These are phyloP conservation scores for Poecilus cupreus DNA, from an alignment of 2,888 invertebrate genomes.

Conservation along the genomic window DNA sequence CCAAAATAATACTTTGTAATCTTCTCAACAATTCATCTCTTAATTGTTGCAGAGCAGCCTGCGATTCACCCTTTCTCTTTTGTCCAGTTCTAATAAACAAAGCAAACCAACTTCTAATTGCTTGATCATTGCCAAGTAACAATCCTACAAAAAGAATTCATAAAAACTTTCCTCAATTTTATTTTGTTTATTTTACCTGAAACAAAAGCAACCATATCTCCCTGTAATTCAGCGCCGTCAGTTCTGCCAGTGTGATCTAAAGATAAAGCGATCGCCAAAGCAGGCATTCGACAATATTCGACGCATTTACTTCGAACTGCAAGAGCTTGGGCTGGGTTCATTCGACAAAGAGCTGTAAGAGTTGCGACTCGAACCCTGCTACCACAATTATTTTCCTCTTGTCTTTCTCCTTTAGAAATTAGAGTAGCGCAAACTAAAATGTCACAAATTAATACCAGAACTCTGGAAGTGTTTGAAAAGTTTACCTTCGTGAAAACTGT, in stretches of 20 bases:
- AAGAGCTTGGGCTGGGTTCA: constrained; percentile 92
- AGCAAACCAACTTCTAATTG: constrained; percentile 93
- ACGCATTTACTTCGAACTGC: constrained; percentile 91
- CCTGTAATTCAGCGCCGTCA: constrained; percentile 65
- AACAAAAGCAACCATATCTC: constrained; percentile 75
- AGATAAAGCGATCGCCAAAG: constrained; percentile 88
- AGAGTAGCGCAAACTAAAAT: constrained; percentile 85
- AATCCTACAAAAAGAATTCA: constrained; percentile 73
- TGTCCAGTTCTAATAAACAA: constrained; percentile 92
- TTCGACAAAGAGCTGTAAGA: constrained; percentile 87
- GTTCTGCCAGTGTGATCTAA: constrained; percentile 76
- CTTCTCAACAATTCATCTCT: constrained; percentile 86
- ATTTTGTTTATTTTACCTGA: constrained; percentile 77
- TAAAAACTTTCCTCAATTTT: background rate
- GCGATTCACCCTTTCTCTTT: constrained; percentile 87
- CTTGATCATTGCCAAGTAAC: constrained; percentile 91
- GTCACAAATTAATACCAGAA: no score
- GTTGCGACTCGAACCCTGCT: constrained; percentile 85
- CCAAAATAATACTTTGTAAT: constrained; percentile 79
- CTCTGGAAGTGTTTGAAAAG: no score
- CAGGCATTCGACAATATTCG: constrained; percentile 92
- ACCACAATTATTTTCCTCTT: constrained; percentile 89
- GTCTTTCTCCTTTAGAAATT: constrained; percentile 90
- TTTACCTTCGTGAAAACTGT: constrained; percentile 91
- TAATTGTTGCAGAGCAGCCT: constrained; percentile 81